phyloP scores from a whole-genome alignment of 2,888 invertebrate species.

The Odiellus spinosus region DNA sequence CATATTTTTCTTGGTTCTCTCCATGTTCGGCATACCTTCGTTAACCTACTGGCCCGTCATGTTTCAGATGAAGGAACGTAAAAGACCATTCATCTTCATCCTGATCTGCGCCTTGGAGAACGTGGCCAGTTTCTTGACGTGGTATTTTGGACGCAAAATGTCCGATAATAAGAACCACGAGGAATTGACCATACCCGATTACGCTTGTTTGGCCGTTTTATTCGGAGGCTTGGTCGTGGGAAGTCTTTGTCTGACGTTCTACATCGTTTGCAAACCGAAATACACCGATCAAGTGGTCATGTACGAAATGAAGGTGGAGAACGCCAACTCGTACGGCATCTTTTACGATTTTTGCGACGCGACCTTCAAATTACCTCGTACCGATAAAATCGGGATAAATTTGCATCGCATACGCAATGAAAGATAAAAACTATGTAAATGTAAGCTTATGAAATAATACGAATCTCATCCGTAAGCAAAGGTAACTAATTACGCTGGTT shows the following conservation, averaged over 20 bases:
- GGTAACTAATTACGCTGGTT: too few relatives aligned
- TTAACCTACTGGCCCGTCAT: slow-evolving; percentile 20
- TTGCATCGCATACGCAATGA: too few relatives aligned
- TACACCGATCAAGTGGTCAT: slow-evolving; percentile 20
- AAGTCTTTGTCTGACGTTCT: slow-evolving; percentile 15
- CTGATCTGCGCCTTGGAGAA: slow-evolving; percentile 16
- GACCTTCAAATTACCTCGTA: slow-evolving; percentile 18
- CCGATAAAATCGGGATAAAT: too few relatives aligned
- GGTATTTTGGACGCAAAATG: slow-evolving; percentile 7
- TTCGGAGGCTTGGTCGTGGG: slow-evolving; percentile 12
- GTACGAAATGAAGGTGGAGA: slow-evolving; percentile 17
- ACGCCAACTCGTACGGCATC: slow-evolving; percentile 19
- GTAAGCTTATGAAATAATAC: too few relatives aligned
- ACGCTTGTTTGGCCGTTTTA: slow-evolving; percentile 2
- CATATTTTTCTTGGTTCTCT: slow-evolving; percentile 14
- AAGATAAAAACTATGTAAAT: too few relatives aligned
- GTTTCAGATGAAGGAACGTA: slow-evolving; percentile 19
- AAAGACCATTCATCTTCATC: slow-evolving; percentile 17
- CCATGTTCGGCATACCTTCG: slow-evolving; percentile 21
- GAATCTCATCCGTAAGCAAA: too few relatives aligned
- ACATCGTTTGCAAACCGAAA: slow-evolving; percentile 19
- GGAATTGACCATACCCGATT: slow-evolving; percentile 5
- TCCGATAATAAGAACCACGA: background rate
- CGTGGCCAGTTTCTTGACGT: slow-evolving; percentile 11
- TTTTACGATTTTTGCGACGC: slow-evolving; percentile 22